phyloP scores from a whole-genome alignment of 2,797 vertebrate genomes.

The Micromesistius poutassou region DNA sequence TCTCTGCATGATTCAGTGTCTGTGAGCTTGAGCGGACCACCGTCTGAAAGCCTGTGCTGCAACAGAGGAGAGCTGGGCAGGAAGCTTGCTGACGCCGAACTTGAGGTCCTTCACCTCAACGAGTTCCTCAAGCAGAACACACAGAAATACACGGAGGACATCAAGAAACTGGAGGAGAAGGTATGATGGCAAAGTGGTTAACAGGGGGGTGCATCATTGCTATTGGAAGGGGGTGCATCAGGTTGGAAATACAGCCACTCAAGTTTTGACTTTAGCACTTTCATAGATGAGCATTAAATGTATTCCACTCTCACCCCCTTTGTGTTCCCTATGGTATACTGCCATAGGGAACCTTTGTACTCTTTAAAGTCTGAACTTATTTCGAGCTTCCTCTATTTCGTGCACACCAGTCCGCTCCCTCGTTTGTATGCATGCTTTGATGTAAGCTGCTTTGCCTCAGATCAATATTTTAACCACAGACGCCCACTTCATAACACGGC shows the following conservation, averaged over 20 bases:
- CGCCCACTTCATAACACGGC: no score
- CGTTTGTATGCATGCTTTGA: neutral
- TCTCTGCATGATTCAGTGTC: slow-evolving; percentile 17
- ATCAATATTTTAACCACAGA: neutral
- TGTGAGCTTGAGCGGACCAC: slow-evolving; percentile 48
- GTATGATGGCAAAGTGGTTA: slow-evolving; percentile 54
- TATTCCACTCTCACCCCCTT: neutral
- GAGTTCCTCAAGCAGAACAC: slow-evolving; percentile 85
- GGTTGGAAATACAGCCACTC: neutral
- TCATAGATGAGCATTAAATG: neutral
- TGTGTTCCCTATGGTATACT: neutral
- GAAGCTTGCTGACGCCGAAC: slow-evolving; percentile 79
- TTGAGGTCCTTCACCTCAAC: slow-evolving; percentile 81
- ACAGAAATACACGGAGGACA: slow-evolving; percentile 85
- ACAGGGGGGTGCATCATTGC: neutral
- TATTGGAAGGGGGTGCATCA: neutral
- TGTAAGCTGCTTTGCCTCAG: neutral
- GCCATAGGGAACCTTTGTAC: neutral
- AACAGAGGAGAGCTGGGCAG: slow-evolving; percentile 79
- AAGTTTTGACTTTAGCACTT: neutral
- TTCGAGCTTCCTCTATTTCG: neutral
- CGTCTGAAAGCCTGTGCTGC: slow-evolving; percentile 65
- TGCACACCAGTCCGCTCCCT: neutral
- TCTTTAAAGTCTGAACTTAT: neutral
- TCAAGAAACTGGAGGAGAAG: slow-evolving; percentile 92